phyloP scores from a whole-genome alignment of 2,113 vertebrate species.

The Campylorhamphus procurvoides region DNA sequence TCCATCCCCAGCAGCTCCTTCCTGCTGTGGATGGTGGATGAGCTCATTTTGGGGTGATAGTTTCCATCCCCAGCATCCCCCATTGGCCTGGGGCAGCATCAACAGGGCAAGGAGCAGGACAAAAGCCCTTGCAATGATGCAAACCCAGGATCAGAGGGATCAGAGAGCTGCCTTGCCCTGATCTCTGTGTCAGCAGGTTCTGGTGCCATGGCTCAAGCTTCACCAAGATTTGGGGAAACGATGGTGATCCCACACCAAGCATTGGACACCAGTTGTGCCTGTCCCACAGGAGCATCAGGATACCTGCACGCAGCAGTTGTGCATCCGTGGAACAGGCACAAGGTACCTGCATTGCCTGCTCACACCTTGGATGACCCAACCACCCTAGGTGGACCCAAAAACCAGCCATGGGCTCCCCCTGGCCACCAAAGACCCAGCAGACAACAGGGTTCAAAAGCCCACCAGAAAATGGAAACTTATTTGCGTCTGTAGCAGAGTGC shows the following conservation, averaged over 20 bases:
- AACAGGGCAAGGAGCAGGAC: background rate
- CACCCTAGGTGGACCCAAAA: background rate
- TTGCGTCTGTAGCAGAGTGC: background rate
- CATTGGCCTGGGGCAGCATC: fast-evolving
- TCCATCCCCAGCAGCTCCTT: background rate
- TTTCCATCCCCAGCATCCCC: background rate
- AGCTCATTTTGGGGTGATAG: background rate
- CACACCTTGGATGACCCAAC: background rate
- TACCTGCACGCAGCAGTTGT: fast-evolving
- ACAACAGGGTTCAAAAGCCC: fast-evolving
- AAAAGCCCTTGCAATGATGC: background rate
- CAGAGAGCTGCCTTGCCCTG: background rate
- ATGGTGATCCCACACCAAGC: fast-evolving
- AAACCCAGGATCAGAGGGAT: background rate
- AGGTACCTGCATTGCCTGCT: background rate
- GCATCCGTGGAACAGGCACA: background rate
- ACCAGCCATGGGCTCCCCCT: background rate
- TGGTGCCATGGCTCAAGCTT: fast-evolving
- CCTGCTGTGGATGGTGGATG: background rate
- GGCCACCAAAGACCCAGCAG: background rate
- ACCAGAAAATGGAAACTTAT: background rate
- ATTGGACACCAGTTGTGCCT: background rate
- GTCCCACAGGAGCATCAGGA: background rate
- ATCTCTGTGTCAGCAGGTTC: background rate
- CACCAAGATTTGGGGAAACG: background rate